Evolutionary conservation across 2,888 invertebrate species (phyloP), one percentile per base, ranked within the genome.

Genomic region (Oscheius sp.): DNA sequence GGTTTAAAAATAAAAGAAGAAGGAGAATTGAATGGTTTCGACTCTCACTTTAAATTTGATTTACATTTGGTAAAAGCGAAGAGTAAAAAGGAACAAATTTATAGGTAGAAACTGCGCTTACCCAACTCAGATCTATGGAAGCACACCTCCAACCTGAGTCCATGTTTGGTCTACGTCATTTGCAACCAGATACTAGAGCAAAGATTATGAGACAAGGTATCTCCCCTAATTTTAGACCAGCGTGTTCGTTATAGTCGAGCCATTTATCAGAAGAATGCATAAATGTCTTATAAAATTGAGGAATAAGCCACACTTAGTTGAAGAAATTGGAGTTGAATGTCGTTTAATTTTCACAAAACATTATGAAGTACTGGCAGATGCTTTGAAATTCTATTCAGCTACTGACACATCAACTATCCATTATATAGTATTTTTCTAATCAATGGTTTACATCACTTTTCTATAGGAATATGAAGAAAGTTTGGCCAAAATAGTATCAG

Each of bases 311-410:
- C 45, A 55, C 20, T 10, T 33, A 34, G 20, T 3, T n/a, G 55
- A 55, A 12, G 55, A 55, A 55, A 55, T 55, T 20, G 37, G 55
- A 33, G 23, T 6, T 8, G 55, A 55, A 34, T 55, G 55, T 20
- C 33, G 55, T 34, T 31, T 34, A 20, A 70, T 76, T 10, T 78
- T 81, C 63, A 71, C 76, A 39, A 61, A 67, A 10, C 70, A 71
- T 12, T 80, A 81, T 45, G 48, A 46, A 4, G 73, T 73, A 12
- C 65, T 81, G 10, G 31, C 70, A 10, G 76, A 80, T 29, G 78
- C 81, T 3, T 39, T 50, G 55, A 75, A 53, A 15, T 69, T 75
- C 17, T 73, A 64, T 23, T 48, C 53, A 3, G 20, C 71, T 0
- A 46, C 52, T 6, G 34, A 42, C 2, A 55, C 39, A 5, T 20